Evolutionary conservation across 2,113 vertebrate genomes (phyloP), one percentile per base, ranked within the genome.

Genomic region (Ceratotherium simum): DNA sequence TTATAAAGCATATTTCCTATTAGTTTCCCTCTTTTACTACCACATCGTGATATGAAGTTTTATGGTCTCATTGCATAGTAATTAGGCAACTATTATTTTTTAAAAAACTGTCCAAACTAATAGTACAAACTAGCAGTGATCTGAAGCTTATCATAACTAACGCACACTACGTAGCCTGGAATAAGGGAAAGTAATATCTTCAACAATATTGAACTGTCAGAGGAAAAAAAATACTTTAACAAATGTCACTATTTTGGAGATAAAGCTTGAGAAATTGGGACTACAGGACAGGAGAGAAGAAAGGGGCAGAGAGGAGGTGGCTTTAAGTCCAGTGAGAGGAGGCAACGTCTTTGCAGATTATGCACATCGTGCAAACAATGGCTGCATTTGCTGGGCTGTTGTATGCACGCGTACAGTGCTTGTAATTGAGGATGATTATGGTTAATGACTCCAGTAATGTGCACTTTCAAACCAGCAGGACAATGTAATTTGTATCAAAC

Each of bases 391-490:
- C 96, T 97, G 90, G 90, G 96, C 92, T 96, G 96, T 97, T 98
- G 5, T 95, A 96, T 96, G 92, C 98, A 92, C 90, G 79, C 98
- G 98, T 98, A 97, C 98, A 97, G 96, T 78, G 97, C 98, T 98
- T 98, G 98, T 99, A 99, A 99, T 99, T 98, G 98, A 97, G 98
- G 98, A 98, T 99, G 99, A 99, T 99, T 99, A 99, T 98, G 98
- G 98, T 98, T 99, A 99, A 99, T 99, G 99, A 99, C 98, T 99
- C 98, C 98, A 99, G 99, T 99, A 99, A 99, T 99, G 98, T 97
- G 97, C 98, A 98, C 98, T 99, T 99, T 99, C 98, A 98, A 98
- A 98, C 96, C 98, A 99, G 98, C 98, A 99, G 99, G 99, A 99
- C 98, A 98, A 98, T 98, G 98, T 98, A 99, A 99, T 99, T 99